Evolutionary conservation across 2,113 vertebrate genomes (phyloP), one percentile per base, ranked within the genome.

Genomic region (Ursus arctos): DNA sequence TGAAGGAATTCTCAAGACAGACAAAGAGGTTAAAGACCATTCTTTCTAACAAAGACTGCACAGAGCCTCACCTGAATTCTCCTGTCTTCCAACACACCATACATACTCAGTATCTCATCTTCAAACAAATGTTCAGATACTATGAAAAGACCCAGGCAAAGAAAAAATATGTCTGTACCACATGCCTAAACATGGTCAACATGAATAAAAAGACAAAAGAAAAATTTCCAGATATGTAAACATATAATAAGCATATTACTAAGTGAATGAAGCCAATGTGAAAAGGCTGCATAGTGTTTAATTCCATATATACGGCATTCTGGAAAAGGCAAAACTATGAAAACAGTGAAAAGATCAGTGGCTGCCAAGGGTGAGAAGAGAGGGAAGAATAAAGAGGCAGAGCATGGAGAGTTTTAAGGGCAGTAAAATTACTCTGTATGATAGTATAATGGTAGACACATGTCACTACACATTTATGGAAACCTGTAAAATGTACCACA

Each of bases 121-220:
- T 72, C 15, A 84, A 79, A 57, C 10, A 49, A 40, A 90, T 83
- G 61, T 16, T 91, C 31, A 72, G 21, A 91, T 95, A 53, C 49
- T 84, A 14, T 71, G 19, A 67, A 91, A 83, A 88, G 33, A 94
- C 14, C 81, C 36, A 93, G 36, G 51, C 15, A 84, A 93, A 93
- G 24, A 57, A 26, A 95, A 95, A 95, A 80, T 24, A 57, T 19
- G 6, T 65, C 53, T 72, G 53, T 0, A 80, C 10, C 11, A 9
- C 26, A 77, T 72, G 53, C 13, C 14, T 59, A 84, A 88, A 63
- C n/a, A 63, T 57, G 31, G 9, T 26, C 6, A 71, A 83, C 19
- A 87, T 69, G 26, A 91, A 71, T 49, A 79, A 59, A 82, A 86
- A 86, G 21, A 77, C 33, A 63, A 77, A 79, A 81, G 5, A 82